Base-by-base conservation (phyloP, 2,113 vertebrate genomes). In the Helogale parvula region DNA sequence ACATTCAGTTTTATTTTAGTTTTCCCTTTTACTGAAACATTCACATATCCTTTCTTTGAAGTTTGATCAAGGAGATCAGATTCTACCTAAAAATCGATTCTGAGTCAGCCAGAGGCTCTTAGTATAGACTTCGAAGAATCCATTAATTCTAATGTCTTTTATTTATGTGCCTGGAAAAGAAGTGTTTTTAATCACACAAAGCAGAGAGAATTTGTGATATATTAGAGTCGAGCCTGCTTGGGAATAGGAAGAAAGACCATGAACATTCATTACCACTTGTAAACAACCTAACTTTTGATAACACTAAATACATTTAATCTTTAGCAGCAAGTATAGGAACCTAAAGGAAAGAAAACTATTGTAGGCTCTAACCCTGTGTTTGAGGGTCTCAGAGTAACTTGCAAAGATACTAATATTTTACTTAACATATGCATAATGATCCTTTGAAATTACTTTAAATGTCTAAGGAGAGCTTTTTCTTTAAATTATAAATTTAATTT, bases 31-130 rank as follows among this genome's bases (percentile, higher is more conserved):
- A 88, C 66, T 86, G 72, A 72, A 95, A 90, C 31, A 89, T 41
- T 88, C 35, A 41, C 47, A 29, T 90, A 63, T 8, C 21, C 14
- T 96, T 94, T 90, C 88, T 96, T 97, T 96, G 95, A 96, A 92
- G 17, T 92, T 90, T 91, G 88, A 41, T 79, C 84, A 77, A 87
- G 79, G 10, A 97, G 80, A 82, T 90, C 60, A 97, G 69, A 41
- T 69, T 45, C 57, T 85, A 52, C 31, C 69, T 60, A 52, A 94
- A 81, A 93, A 82, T 89, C 50, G 88, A 27, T 93, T 90, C 45
- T 72, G 38, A 96, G 31, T 81, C 57, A 84, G n/a, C 83, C 52
- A 45, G 88, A 47, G 35, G 66, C 72, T 94, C 21, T 83, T 90
- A 85, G 27, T 90, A 8, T 74, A 89, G 41, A 74, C 47, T 83